Evolutionary conservation across 2,888 invertebrate genomes (phyloP).

Genomic region (Apeira syringaria): DNA sequence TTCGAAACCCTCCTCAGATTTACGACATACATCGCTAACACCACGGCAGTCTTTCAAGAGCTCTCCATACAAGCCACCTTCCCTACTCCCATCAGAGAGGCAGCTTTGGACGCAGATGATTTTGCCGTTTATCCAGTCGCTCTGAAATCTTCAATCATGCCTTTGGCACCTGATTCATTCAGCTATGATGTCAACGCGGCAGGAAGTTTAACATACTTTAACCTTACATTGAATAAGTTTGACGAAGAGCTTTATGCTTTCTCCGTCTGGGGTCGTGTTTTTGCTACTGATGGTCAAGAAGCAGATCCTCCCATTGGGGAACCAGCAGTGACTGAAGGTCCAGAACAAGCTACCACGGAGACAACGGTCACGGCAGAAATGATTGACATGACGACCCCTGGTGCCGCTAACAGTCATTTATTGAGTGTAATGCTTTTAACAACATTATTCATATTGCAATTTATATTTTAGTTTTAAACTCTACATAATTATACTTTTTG

Average conservation of each 20-base stretch:
- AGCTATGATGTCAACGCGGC: conserved; percentile 38
- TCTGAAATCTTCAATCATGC: conserved; percentile 71
- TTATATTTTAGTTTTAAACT: neutral
- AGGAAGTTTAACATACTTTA: conserved; percentile 37
- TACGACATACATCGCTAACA: conserved; percentile 54
- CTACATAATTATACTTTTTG: too few relatives aligned
- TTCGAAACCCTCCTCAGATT: conserved; percentile 57
- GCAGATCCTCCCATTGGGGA: conserved; percentile 45
- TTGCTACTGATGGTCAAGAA: conserved; percentile 61
- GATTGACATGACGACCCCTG: neutral
- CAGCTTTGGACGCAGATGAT: conserved; percentile 46
- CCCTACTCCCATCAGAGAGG: conserved; percentile 50
- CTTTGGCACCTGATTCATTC: conserved; percentile 62
- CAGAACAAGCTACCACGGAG: neutral
- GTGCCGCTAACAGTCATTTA: conserved; percentile 20
- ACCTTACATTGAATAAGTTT: conserved; percentile 41
- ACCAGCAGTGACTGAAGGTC: neutral
- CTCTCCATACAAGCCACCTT: conserved; percentile 69
- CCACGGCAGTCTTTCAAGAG: conserved; percentile 70
- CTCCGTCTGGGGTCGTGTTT: conserved; percentile 80
- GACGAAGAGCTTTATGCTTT: conserved; percentile 70
- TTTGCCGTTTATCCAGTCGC: conserved; percentile 76
- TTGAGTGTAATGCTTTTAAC: conserved; percentile 26
- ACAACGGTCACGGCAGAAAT: neutral
- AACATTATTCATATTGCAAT: neutral